Evolutionary conservation across 1,140 invertebrate genomes (phyloP), one percentile per base, ranked within the genome.

Genomic region (Heliconius himera): DNA sequence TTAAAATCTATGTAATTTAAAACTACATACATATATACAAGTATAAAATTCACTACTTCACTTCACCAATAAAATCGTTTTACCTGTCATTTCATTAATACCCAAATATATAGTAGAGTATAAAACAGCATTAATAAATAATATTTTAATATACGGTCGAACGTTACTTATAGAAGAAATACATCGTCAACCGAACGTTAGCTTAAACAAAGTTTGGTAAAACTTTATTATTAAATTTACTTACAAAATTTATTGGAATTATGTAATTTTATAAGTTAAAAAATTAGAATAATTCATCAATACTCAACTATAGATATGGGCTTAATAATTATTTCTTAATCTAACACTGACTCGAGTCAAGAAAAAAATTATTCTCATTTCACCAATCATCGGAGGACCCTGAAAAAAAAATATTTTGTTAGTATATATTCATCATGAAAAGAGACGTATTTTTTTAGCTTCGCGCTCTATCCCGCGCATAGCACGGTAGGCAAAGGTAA

Each of bases 1-100:
- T 84, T 90, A 88, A 73, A 36, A 75, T 81, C 85, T 86, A 87
- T 85, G 79, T 75, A 82, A 70, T 90, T 89, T 80, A 86, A 87
- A 85, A 84, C 86, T 90, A 90, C 78, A 85, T 92, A 92, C 77
- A 86, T 92, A 92, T 93, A 87, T 93, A 93, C 90, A 92, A 86
- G 89, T 92, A 93, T 89, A 92, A 91, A 91, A 93, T 88, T 88
- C 87, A 91, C 90, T 93, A 93, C 91, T 78, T 83, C 84, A 88
- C 85, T 77, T 84, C 79, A 84, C 79, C 81, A 83, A 88, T 89
- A 89, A 88, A 87, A 82, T 88, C 66, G 54, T 77, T 83, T 80
- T 66, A 81, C 76, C 76, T 77, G 75, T 81, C 41, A 60, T 41
- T 79, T 76, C 22, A 79, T 74, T 81, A 79, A 79, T 81, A 81